Base-by-base conservation (phyloP, 2,113 vertebrate species). In the Chamaetylas fuelleborni region DNA sequence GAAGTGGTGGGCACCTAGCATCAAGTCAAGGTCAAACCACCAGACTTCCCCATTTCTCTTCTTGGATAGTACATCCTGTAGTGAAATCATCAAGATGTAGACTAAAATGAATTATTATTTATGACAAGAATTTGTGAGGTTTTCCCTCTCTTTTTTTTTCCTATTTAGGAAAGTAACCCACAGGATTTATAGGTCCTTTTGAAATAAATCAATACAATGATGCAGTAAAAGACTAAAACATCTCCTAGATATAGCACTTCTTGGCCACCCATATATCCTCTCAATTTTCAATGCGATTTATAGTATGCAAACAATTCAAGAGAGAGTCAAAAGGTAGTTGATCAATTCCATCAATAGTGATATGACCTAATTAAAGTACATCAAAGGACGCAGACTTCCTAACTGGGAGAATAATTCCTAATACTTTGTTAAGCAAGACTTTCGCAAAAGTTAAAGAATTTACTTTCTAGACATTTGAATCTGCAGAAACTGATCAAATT, bases 131-230 rank as follows among this genome's bases (percentile, higher is more conserved):
- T 6, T 31, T 79, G 9, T 29, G 29, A 15, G 19, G 28, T 18
- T 20, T 25, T 2, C 0, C 24, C 12, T 3, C 3, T 5, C 1
- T 9, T 74, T 74, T 51, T 38, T 6, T 38, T 6, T 6, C 12
- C 40, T 34, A 23, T 65, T 65, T 77, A 24, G 23, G 33, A 62
- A 91, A 82, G 16, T 33, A 69, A 56, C 36, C 3, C 18, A 22
- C 1, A 64, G 23, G 24, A 60, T 81, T 64, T 93, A 42, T 67
- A 74, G 5, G 9, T 57, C 1, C 18, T 60, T n/a, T 16, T 56
- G 17, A 72, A 74, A 85, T 33, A 54, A 61, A 53, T n/a, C 13
- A 78, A 11, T 58, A 7, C 62, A 87, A 71, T 47, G 1, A 66
- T 81, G 16, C 24, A 80, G 4, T 51, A 48, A 50, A 79, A 51